Percentiles rank a stretch among this genome's conserved stretches.
phyloP scores from a whole-genome alignment of 2,113 vertebrate genomes.

The Poecilia latipinna region DNA sequence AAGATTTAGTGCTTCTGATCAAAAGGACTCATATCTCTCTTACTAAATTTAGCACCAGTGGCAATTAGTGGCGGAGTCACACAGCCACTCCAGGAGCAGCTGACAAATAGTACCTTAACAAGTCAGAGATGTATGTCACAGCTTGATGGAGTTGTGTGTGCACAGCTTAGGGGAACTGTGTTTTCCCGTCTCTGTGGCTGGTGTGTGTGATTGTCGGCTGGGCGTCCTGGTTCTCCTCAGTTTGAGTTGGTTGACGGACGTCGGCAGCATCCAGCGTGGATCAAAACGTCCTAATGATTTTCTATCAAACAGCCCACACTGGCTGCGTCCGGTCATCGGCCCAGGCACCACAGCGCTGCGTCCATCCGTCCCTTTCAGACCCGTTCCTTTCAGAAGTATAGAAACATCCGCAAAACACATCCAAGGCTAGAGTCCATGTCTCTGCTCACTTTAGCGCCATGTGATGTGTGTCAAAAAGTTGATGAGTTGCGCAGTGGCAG shows the following conservation, averaged over 20 bases:
- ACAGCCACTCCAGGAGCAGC: constrained; percentile 92
- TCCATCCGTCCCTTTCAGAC: too few species aligned
- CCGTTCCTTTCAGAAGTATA: too few species aligned
- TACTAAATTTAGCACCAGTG: constrained; percentile 97
- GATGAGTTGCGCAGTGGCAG: background rate
- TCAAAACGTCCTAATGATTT: background rate
- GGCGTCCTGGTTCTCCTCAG: constrained; percentile 20
- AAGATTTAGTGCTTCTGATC: constrained; percentile 90
- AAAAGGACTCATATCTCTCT: constrained; percentile 95
- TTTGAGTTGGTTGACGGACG: background rate
- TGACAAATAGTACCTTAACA: constrained; percentile 90
- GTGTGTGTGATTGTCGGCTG: constrained; percentile 29
- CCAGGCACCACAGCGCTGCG: too few species aligned
- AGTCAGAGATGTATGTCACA: constrained; percentile 68
- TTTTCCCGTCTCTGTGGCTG: constrained; percentile 39
- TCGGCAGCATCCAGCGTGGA: background rate
- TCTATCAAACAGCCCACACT: too few species aligned
- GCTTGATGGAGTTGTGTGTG: constrained; percentile 70
- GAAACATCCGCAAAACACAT: too few species aligned
- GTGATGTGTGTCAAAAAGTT: too few species aligned
- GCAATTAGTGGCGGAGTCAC: constrained; percentile 95
- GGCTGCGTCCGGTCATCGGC: too few species aligned
- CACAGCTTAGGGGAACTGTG: constrained; percentile 56
- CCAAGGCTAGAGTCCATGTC: too few species aligned
- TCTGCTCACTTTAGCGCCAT: too few species aligned